These are phyloP conservation scores for Troglohyphantes excavatus DNA, from an alignment of 2,888 invertebrate species.

Conservation along the genomic window DNA sequence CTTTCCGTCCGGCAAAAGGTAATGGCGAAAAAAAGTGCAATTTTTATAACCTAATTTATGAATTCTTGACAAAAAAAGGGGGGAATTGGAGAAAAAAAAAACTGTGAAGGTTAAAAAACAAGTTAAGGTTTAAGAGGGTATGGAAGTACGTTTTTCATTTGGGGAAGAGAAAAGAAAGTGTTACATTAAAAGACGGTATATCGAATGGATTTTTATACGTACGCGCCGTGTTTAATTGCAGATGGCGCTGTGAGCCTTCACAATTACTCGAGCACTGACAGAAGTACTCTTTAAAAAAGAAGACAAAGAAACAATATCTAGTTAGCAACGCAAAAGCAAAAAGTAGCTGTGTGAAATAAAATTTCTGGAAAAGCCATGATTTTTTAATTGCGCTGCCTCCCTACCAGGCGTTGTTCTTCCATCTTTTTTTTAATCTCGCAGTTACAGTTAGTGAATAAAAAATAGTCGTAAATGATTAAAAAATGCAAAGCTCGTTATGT, in stretches of 20 bases:
- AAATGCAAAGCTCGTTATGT: conserved; percentile 67
- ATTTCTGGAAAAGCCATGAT: conserved; percentile 74
- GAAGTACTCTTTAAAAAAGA: conserved; percentile 34
- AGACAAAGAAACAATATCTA: conserved; percentile 50
- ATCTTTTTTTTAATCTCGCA: conserved; percentile 65
- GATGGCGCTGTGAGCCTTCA: conserved; percentile 32
- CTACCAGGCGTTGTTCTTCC: conserved; percentile 35
- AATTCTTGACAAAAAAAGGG: conserved; percentile 62
- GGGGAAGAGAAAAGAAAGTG: conserved; percentile 47
- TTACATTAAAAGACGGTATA: conserved; percentile 61
- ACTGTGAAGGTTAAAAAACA: conserved; percentile 63
- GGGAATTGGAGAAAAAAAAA: conserved; percentile 20
- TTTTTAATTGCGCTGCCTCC: conserved; percentile 68
- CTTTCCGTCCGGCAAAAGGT: conserved; percentile 65
- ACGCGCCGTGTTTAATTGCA: conserved; percentile 65
- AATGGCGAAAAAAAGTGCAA: conserved; percentile 68
- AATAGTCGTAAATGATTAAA: conserved; percentile 70
- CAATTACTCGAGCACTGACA: conserved; percentile 69
- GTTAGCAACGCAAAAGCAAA: conserved; percentile 40
- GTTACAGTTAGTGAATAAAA: conserved; percentile 62
- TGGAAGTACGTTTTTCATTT: conserved; percentile 66
- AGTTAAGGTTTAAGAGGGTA: conserved; percentile 69
- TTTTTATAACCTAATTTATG: conserved; percentile 76
- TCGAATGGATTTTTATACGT: conserved; percentile 71
- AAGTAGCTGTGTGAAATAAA: conserved; percentile 72